Percentiles rank a stretch among this genome's conserved stretches.
These are phyloP conservation scores for Sanderia malayensis DNA, from an alignment of 30 jellyfish, hydroid and myxozoan genomes.

Conservation along the genomic window DNA sequence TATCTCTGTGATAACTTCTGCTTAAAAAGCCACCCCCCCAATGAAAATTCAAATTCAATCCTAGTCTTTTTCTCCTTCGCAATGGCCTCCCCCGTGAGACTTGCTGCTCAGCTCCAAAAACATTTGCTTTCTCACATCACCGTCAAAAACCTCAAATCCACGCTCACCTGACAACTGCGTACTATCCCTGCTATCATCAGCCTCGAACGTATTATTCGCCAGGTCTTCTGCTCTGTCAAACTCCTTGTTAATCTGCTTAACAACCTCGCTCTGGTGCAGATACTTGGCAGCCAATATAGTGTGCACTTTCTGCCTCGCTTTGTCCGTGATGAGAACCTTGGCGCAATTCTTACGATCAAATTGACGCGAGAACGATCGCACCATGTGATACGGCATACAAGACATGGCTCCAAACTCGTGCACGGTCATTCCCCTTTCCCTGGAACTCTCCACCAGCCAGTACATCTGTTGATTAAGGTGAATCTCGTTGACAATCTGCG, in stretches of 20 bases:
- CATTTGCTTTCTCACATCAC: too few relatives aligned
- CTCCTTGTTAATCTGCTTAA: constrained; percentile 30
- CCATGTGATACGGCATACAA: constrained; percentile 65
- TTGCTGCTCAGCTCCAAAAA: too few relatives aligned
- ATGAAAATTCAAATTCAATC: too few relatives aligned
- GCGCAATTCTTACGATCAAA: constrained; percentile 37
- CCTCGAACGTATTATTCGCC: background rate
- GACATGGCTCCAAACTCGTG: constrained; percentile 49
- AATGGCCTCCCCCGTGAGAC: too few relatives aligned
- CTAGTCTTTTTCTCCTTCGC: too few relatives aligned
- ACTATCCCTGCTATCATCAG: background rate
- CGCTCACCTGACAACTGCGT: background rate
- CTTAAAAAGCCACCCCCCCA: too few relatives aligned
- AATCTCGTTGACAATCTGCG: constrained; percentile 63
- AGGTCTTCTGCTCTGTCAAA: constrained; percentile 19
- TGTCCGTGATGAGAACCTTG: constrained; percentile 24
- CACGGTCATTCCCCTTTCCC: constrained; percentile 59
- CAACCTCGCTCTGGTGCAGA: constrained; percentile 53
- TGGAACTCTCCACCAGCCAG: constrained; percentile 46
- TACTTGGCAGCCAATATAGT: constrained; percentile 31
- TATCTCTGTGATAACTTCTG: too few relatives aligned
- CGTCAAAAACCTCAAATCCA: too few relatives aligned
- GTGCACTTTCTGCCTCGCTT: constrained; percentile 49
- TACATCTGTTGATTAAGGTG: constrained; percentile 61
- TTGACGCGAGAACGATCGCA: constrained; percentile 55